Conservation (phyloP, 2,888 invertebrate genomes). For the Acronicta alni region DNA sequence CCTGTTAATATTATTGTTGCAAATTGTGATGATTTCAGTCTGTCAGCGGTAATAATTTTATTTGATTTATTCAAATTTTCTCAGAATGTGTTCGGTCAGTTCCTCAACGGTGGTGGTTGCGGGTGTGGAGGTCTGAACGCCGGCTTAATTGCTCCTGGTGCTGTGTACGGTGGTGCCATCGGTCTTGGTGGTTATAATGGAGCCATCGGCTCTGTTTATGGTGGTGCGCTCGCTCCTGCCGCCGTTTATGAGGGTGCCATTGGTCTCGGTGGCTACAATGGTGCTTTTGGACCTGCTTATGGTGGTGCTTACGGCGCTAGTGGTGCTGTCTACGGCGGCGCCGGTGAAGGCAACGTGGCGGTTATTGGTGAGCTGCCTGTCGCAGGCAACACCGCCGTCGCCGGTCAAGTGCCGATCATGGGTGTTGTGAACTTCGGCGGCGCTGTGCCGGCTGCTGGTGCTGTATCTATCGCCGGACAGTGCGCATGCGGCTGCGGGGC, state of each 20-base stretch:
- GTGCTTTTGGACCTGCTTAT: not conserved
- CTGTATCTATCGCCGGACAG: constrained; percentile 66
- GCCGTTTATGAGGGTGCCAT: not conserved
- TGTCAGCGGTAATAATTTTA: no score
- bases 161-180: not conserved
- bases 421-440: constrained; percentile 65
- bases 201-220: no score
- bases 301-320: constrained; percentile 4
- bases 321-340: constrained; percentile 35
- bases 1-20: no score
- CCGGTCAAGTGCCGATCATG: constrained; percentile 61
- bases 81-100: constrained; percentile 16
- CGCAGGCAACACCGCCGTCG: constrained; percentile 58
- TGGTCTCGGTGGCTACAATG: not conserved
- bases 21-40: no score
- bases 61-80: not conserved
- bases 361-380: constrained; percentile 52
- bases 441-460: constrained; percentile 65
- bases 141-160: not conserved
- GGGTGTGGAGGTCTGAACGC: constrained; percentile 9
- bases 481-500: constrained; percentile 57
- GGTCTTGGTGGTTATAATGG: not conserved
- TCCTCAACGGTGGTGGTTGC: not conserved
- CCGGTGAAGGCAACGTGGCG: constrained; percentile 44
- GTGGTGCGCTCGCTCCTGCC: not conserved